Conservation (phyloP, 2,797 vertebrate species). For the Melanotaenia nigrans region DNA sequence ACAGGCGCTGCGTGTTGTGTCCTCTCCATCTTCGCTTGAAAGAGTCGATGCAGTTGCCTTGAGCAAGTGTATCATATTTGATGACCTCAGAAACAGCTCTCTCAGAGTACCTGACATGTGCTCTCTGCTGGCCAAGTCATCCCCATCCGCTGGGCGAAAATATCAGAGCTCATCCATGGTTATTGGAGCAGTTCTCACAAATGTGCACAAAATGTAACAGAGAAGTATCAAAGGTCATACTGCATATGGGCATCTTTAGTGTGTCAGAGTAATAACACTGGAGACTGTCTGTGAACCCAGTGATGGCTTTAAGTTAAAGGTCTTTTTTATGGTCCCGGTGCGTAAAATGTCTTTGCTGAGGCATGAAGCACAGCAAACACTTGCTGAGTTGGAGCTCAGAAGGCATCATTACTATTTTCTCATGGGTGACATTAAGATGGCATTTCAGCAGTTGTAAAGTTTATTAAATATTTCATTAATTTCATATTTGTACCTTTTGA, state of each 20-base stretch:
- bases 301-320: conserved; percentile 56
- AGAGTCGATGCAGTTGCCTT: conserved; percentile 58
- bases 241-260: conserved; percentile 43
- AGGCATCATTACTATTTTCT: conserved; percentile 52
- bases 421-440: conserved; percentile 61
- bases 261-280: conserved; percentile 43
- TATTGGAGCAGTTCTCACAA: conserved; percentile 28
- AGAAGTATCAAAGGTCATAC: conserved; percentile 48
- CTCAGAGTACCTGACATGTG: conserved; percentile 59
- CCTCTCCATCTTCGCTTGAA: conserved; percentile 64
- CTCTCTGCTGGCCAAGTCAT: conserved; percentile 47
- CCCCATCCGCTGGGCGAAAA: conserved; percentile 43
- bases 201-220: conserved; percentile 36
- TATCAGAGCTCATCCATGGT: conserved; percentile 33
- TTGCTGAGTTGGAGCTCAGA: conserved; percentile 43
- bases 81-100: conserved; percentile 68
- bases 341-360: conserved; percentile 61
- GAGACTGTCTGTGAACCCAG: conserved; percentile 42
- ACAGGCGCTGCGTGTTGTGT: conserved; percentile 57
- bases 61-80: conserved; percentile 68
- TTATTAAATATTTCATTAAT: conserved; percentile 66
- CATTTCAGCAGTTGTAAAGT: conserved; percentile 64
- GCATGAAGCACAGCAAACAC: conserved; percentile 57
- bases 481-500: conserved; percentile 67
- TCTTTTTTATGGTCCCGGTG: conserved; percentile 54